Percentiles rank a stretch among this genome's conserved stretches.
These are phyloP conservation scores for Drosophila watanabei DNA, from an alignment of 1,140 invertebrate species.

Conservation along the genomic window DNA sequence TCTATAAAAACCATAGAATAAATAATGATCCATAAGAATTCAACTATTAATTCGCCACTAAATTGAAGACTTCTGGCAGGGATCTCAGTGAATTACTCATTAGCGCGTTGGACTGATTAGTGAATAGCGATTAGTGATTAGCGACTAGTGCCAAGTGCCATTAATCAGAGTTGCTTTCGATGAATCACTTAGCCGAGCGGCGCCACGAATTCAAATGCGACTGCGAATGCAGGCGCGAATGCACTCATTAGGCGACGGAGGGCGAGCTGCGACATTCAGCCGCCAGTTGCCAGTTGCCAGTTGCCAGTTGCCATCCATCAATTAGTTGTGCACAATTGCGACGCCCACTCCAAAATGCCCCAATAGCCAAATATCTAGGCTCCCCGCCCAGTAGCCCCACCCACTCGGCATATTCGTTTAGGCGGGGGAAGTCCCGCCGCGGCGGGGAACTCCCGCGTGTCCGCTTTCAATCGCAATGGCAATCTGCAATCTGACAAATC, in stretches of 20 bases:
- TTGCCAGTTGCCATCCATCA: conserved; percentile 38
- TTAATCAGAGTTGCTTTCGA: conserved; percentile 48
- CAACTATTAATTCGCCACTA: neutral
- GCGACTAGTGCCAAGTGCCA: conserved; percentile 43
- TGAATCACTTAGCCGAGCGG: conserved; percentile 38
- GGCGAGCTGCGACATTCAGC: neutral
- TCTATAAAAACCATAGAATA: neutral
- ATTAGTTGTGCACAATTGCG: conserved; percentile 53
- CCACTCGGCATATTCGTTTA: conserved; percentile 30
- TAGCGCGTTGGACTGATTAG: conserved; percentile 30
- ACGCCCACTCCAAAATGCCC: neutral
- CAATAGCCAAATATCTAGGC: neutral
- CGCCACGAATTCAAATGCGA: neutral
- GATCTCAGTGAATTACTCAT: conserved; percentile 23
- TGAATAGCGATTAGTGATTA: conserved; percentile 36
- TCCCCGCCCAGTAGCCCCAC: neutral
- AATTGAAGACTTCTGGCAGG: neutral
- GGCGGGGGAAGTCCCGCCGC: conserved; percentile 12
- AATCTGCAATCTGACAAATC: conserved; percentile 69
- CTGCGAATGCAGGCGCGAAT: conserved; percentile 15
- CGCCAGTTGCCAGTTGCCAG: conserved; percentile 19
- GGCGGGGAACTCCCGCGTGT: conserved; percentile 29
- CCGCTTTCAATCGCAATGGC: conserved; percentile 38
- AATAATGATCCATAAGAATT: neutral
- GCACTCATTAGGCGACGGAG: conserved; percentile 30